These are phyloP conservation scores for Noctua pronuba DNA, from an alignment of 2,888 invertebrate species.

Conservation along the genomic window DNA sequence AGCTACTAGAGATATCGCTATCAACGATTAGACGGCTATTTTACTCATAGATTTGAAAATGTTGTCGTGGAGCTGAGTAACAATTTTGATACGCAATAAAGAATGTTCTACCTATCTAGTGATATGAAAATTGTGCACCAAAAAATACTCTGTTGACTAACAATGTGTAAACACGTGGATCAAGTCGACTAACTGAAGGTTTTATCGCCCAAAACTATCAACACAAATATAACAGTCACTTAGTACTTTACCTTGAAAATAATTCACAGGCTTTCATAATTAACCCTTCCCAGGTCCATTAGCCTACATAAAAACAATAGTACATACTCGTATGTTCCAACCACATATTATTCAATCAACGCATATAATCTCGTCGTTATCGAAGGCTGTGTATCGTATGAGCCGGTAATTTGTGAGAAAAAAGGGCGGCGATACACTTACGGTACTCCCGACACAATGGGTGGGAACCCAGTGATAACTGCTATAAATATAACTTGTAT, in stretches of 20 bases:
- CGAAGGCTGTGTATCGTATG: slow-evolving; percentile 54
- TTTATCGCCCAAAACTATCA: background rate
- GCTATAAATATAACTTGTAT: slow-evolving; percentile 52
- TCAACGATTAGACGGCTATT: background rate
- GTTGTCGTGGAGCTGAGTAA: background rate
- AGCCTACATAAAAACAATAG: slow-evolving; percentile 54
- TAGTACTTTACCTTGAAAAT: background rate
- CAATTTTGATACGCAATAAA: background rate
- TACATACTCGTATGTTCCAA: slow-evolving; percentile 15
- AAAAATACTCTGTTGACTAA: background rate
- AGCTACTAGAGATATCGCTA: background rate
- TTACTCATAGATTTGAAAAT: background rate
- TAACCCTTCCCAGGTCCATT: slow-evolving; percentile 37
- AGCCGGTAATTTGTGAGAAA: slow-evolving; percentile 67
- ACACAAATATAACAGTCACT: background rate
- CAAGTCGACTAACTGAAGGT: background rate
- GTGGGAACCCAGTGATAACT: slow-evolving; percentile 63
- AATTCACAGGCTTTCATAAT: background rate
- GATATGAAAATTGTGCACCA: background rate
- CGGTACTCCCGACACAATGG: slow-evolving; percentile 65
- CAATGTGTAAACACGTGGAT: background rate
- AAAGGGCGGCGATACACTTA: slow-evolving; percentile 67
- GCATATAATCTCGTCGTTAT: slow-evolving; percentile 44
- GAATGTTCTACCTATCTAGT: background rate
- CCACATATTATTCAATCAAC: slow-evolving; percentile 48